phyloP scores from a whole-genome alignment of 2,797 vertebrate species.

The Pseudopleuronectes americanus region DNA sequence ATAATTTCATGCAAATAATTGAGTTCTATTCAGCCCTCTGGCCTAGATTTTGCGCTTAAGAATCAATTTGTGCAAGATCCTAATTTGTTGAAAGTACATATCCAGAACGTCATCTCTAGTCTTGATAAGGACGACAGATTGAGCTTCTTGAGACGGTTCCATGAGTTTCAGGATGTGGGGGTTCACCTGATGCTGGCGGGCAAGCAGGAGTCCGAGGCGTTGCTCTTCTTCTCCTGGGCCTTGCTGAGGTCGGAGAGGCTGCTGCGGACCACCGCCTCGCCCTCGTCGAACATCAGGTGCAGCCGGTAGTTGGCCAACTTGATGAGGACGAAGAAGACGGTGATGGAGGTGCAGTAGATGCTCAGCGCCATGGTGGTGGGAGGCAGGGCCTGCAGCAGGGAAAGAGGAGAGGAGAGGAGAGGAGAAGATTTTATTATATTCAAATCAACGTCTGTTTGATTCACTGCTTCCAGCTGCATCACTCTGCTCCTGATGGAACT shows the following conservation, averaged over 20 bases:
- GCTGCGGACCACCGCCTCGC: slow-evolving; percentile 86
- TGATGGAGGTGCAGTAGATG: slow-evolving; percentile 93
- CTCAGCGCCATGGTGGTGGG: slow-evolving; percentile 89
- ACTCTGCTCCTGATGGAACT: not conserved
- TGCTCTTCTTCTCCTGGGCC: slow-evolving; percentile 82
- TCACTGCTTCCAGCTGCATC: not conserved
- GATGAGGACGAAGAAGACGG: slow-evolving; percentile 92
- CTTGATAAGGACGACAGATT: too few species aligned
- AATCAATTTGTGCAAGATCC: slow-evolving; percentile 3
- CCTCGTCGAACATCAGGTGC: slow-evolving; percentile 95
- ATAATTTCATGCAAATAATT: slow-evolving; percentile 45
- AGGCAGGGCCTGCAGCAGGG: slow-evolving; percentile 88
- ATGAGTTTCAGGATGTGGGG: not conserved
- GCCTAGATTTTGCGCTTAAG: slow-evolving; percentile 43
- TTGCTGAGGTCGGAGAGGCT: slow-evolving; percentile 85
- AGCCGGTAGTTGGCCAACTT: slow-evolving; percentile 94
- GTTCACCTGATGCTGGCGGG: slow-evolving; percentile 84
- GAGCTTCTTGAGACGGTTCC: too few species aligned
- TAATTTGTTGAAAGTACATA: not conserved
- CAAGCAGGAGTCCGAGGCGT: slow-evolving; percentile 79
- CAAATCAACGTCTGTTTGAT: not conserved
- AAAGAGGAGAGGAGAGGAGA: slow-evolving; percentile 24
- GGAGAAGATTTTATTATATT: slow-evolving; percentile 12
- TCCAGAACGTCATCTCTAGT: too few species aligned
- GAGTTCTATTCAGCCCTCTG: slow-evolving; percentile 37